A percentile compares a stretch with the other conserved stretches of the same genome.
phyloP scores from a whole-genome alignment of 2,888 invertebrate species.

The Ophioninae sp. region DNA sequence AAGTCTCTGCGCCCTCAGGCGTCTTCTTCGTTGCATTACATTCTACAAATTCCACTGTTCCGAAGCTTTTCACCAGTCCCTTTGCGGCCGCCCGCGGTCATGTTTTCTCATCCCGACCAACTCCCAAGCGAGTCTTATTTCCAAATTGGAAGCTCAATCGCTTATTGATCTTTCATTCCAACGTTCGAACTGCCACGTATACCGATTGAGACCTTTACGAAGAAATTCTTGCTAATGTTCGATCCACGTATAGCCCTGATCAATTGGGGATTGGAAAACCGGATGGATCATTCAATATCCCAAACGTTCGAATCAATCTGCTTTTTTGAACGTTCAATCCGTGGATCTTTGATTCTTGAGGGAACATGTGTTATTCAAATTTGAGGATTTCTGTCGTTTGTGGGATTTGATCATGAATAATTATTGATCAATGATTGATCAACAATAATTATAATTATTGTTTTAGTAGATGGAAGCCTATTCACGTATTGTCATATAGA shows the following conservation, averaged over 20 bases:
- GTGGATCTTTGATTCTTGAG: not conserved
- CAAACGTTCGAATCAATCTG: not conserved
- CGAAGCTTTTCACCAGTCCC: slow-evolving; percentile 9
- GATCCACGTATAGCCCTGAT: not conserved
- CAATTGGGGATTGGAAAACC: not conserved
- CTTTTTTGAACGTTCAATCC: not conserved
- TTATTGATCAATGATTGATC: no score
- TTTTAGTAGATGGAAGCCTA: not conserved
- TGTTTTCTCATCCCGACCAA: not conserved
- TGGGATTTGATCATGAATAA: not conserved
- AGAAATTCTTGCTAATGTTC: not conserved
- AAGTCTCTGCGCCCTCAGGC: slow-evolving; percentile 71
- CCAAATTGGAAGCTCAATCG: not conserved
- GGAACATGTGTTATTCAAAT: not conserved
- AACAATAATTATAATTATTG: not conserved
- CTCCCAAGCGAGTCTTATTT: not conserved
- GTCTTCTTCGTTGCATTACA: slow-evolving; percentile 25
- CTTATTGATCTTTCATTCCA: slow-evolving; percentile 8
- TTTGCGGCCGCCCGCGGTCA: not conserved
- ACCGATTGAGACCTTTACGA: not conserved
- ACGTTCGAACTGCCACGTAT: not conserved
- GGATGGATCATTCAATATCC: not conserved
- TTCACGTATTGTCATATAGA: no score
- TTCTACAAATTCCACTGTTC: slow-evolving; percentile 15
- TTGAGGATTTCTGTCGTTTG: not conserved